phyloP scores from a whole-genome alignment of 2,888 invertebrate species.

The Drosophila hamatofila region DNA sequence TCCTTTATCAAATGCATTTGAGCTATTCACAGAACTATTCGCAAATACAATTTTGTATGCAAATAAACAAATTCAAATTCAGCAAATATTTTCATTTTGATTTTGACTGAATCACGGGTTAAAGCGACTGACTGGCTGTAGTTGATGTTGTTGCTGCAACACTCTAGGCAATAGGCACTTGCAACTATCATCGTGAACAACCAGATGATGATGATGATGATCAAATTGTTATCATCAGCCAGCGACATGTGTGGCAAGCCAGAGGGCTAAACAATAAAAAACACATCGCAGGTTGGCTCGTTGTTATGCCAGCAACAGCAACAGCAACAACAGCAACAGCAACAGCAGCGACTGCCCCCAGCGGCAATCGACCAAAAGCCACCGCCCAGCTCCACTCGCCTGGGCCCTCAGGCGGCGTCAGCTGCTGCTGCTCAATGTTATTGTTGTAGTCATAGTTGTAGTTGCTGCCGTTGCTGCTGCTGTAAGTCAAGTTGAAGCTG shows the following conservation, averaged over 20 bases:
- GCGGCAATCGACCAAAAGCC: conserved; percentile 55
- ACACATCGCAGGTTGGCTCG: conserved; percentile 50
- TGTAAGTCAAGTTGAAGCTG: conserved; percentile 73
- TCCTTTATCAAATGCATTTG: conserved; percentile 2
- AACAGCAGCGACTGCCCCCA: conserved; percentile 31
- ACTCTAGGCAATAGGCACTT: conserved; percentile 49
- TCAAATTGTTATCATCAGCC: conserved; percentile 21
- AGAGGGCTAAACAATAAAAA: conserved; percentile 57
- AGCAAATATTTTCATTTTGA: conserved; percentile 16
- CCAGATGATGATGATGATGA: conserved; percentile 20
- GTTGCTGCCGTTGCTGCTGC: conserved; percentile 49
- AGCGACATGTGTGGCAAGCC: conserved; percentile 38
- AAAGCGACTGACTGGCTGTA: conserved; percentile 21
- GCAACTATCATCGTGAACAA: conserved; percentile 17
- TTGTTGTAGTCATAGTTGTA: conserved; percentile 24
- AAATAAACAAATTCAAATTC: conserved; percentile 12
- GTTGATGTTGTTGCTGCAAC: conserved; percentile 44
- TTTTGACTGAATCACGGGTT: conserved; percentile 30
- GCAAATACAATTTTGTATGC: background rate
- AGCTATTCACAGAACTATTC: background rate
- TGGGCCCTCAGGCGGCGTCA: conserved; percentile 54
- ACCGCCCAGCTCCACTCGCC: conserved; percentile 13
- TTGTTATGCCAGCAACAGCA: conserved; percentile 52
- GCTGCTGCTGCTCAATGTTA: conserved; percentile 52
- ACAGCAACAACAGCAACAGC: background rate